Evolutionary conservation across 1,140 invertebrate species (phyloP), one percentile per base, ranked within the genome.

Genomic region (Adoxophyes honmai): DNA sequence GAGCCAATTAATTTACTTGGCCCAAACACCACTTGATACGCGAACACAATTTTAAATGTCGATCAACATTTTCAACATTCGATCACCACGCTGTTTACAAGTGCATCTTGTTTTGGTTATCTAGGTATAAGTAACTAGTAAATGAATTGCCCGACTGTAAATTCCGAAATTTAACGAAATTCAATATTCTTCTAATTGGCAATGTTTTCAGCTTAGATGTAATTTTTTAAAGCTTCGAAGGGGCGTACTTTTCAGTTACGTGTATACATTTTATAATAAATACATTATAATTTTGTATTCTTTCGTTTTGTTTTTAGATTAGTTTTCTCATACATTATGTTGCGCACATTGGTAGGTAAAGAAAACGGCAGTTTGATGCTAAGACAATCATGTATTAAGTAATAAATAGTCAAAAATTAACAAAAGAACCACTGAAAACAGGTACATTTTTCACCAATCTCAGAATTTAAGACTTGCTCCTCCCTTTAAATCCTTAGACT

Each of bases 341-440:
- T 39, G n/a, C 34, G 18, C 11, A 53, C 34, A 59, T 59, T 53
- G 58, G 53, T 14, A 63, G 51, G 42, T 56, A 33, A 51, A 51
- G 34, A 65, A 83, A 71, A 79, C 73, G 62, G 73, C 51, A 69
- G 34, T 59, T 71, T 67, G 75, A 83, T 85, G 79, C 82, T 88
- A 88, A 82, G 85, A 86, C 81, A 86, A 88, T 88, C 75, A 84
- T 87, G 79, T 87, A 86, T 84, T 87, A 85, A 76, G 75, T 82
- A 81, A 83, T 88, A 88, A 88, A 88, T 88, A 88, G 78, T 88
- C 82, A 86, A 88, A 88, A 84, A 88, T 77, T 79, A 86, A 88
- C 81, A 86, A 86, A 88, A 84, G 77, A 87, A 86, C 78, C 81
- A 81, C 71, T 81, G 81, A 83, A 86, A 86, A 86, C 82, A 88